These are phyloP conservation scores for Dryomyza anilis DNA, from an alignment of 2,888 invertebrate genomes.

Conservation along the genomic window DNA sequence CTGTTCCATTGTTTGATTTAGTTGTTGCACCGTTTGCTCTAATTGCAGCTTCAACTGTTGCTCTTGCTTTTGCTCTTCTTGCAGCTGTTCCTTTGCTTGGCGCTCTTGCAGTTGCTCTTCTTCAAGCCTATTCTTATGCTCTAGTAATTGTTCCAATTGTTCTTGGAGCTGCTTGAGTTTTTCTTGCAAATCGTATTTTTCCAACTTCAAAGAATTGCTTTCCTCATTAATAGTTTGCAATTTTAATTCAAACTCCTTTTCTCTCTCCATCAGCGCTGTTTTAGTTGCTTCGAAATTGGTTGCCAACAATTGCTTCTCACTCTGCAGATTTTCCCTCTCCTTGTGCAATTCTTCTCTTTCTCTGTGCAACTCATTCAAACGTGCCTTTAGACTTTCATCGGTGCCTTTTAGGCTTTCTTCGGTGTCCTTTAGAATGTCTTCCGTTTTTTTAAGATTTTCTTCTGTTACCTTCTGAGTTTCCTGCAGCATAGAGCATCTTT, in stretches of 20 bases:
- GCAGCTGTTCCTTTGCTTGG: not conserved
- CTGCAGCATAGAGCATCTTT: no score
- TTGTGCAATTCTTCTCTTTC: no score
- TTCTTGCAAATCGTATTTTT: not conserved
- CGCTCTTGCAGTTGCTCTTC: not conserved
- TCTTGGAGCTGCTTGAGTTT: slow-evolving; percentile 9
- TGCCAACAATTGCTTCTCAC: not conserved
- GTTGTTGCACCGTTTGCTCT: not conserved
- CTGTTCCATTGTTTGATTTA: not conserved
- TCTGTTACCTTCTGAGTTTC: no score
- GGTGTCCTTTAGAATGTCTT: no score
- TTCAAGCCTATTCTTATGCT: slow-evolving; percentile 16
- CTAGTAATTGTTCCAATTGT: slow-evolving; percentile 2
- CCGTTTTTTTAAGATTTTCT: no score
- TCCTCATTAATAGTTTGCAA: not conserved
- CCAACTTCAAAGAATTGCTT: not conserved
- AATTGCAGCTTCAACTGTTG: not conserved
- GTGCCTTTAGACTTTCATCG: no score
- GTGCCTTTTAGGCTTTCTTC: no score
- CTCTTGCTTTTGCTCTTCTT: not conserved
- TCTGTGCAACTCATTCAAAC: no score
- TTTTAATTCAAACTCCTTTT: not conserved
- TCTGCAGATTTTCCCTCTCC: not conserved
- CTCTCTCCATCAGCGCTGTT: not conserved
- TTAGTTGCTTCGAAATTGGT: not conserved